Evolutionary conservation across 2,797 vertebrate species (phyloP).

Genomic region (Molossus alvarezi): DNA sequence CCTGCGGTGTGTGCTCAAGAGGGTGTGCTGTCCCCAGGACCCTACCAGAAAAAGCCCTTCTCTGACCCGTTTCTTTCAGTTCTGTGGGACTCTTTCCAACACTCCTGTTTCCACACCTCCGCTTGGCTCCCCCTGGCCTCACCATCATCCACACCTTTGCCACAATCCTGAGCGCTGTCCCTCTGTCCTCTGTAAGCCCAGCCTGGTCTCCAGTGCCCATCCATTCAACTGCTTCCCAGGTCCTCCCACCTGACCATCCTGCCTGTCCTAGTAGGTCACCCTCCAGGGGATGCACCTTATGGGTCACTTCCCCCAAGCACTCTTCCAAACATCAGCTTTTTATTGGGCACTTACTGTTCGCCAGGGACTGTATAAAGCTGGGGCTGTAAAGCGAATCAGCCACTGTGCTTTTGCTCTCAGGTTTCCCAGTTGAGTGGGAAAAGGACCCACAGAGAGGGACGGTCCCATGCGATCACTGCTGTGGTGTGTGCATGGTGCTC

Average conservation of each 20-base stretch:
- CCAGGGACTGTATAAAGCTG: neutral
- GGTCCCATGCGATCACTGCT: rapidly evolving
- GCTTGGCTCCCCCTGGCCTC: neutral
- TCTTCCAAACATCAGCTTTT: neutral
- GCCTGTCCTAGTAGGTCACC: neutral
- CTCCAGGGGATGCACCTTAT: neutral
- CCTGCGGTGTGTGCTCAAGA: neutral
- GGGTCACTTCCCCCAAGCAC: neutral
- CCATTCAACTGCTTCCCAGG: neutral
- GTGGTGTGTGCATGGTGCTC: neutral
- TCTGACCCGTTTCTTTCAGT: neutral
- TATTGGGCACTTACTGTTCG: neutral
- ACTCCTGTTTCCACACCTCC: neutral
- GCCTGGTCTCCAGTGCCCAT: neutral
- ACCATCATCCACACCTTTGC: neutral
- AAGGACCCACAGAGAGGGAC: neutral
- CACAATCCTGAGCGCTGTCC: neutral
- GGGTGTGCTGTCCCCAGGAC: rapidly evolving
- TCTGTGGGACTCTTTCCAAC: neutral
- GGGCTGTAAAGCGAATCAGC: neutral
- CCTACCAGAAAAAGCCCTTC: neutral
- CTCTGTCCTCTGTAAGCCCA: neutral
- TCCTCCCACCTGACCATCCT: too few relatives aligned
- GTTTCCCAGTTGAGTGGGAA: neutral
- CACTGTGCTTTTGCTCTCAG: neutral